Conservation (phyloP, 2,797 vertebrate genomes). For the Gambusia yucatana region DNA sequence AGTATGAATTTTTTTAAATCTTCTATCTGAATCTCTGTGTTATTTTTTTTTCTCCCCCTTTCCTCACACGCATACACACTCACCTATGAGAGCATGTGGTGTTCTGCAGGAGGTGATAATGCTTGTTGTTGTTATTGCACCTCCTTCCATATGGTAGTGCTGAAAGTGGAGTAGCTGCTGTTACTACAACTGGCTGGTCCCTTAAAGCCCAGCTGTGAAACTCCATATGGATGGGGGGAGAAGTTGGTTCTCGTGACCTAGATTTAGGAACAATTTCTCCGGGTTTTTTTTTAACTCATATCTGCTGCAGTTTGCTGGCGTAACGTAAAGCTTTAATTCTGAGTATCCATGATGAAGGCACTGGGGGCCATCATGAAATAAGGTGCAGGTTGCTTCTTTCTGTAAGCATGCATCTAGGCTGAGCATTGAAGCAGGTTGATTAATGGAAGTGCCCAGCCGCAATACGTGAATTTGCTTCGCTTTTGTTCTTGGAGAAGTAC, state of each 20-base stretch:
- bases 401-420: not conserved
- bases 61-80: no score
- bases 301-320: not conserved
- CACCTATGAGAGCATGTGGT: constrained; percentile 17
- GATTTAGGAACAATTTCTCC: constrained; percentile 46
- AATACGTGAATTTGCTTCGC: not conserved
- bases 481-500: not conserved
- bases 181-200: constrained; percentile 40
- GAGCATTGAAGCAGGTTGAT: not conserved
- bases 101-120: constrained; percentile 29
- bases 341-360: not conserved
- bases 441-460: not conserved
- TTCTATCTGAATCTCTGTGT: not conserved
- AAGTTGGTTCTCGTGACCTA: constrained; percentile 66
- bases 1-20: constrained; percentile 24
- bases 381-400: not conserved
- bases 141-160: constrained; percentile 48
- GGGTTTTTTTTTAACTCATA: not conserved
- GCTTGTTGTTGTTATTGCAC: constrained; percentile 30
- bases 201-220: constrained; percentile 50
- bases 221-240: constrained; percentile 43
- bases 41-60: not conserved
- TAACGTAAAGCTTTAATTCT: constrained; percentile 9
- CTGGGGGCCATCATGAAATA: not conserved
- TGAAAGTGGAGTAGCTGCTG: constrained; percentile 47